phyloP scores from a whole-genome alignment of 2,113 vertebrate genomes.

The Elephas maximus region DNA sequence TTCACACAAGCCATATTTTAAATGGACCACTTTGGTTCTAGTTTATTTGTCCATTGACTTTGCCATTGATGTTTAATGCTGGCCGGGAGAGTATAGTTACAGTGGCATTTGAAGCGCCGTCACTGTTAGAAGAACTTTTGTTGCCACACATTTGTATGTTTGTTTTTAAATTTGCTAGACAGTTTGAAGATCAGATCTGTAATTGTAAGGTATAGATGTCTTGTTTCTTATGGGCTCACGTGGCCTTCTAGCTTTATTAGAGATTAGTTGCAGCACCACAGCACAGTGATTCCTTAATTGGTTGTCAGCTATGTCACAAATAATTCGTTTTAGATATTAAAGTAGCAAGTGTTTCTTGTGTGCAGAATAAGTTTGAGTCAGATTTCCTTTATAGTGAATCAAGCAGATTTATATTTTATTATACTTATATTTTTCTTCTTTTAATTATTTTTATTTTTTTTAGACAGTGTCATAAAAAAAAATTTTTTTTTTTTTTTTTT shows the following conservation, averaged over 20 bases:
- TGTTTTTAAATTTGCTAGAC: not conserved
- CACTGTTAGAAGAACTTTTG: not conserved
- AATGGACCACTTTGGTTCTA: not conserved
- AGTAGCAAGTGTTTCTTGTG: constrained; percentile 26
- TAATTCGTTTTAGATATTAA: constrained; percentile 10
- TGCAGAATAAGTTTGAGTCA: not conserved
- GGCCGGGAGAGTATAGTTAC: not conserved
- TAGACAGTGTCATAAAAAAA: not conserved
- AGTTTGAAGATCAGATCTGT: not conserved
- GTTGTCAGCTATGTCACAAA: not conserved
- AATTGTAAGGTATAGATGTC: not conserved
- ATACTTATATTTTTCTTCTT: constrained; percentile 31
- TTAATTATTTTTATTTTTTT: not conserved
- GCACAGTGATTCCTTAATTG: not conserved
- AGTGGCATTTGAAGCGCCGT: not conserved
- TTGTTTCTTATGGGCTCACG: not conserved
- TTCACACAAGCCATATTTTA: constrained; percentile 39
- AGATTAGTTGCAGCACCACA: not conserved
- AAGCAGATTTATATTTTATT: constrained; percentile 39
- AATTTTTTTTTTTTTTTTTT: too few relatives aligned
- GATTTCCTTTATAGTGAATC: not conserved
- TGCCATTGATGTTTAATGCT: not conserved
- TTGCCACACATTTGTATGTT: not conserved
- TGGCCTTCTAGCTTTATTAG: constrained; percentile 9
- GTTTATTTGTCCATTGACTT: not conserved